Percentiles rank a stretch among this genome's conserved stretches.
Conservation (phyloP, 2,113 vertebrate genomes). For the Calypte anna region DNA sequence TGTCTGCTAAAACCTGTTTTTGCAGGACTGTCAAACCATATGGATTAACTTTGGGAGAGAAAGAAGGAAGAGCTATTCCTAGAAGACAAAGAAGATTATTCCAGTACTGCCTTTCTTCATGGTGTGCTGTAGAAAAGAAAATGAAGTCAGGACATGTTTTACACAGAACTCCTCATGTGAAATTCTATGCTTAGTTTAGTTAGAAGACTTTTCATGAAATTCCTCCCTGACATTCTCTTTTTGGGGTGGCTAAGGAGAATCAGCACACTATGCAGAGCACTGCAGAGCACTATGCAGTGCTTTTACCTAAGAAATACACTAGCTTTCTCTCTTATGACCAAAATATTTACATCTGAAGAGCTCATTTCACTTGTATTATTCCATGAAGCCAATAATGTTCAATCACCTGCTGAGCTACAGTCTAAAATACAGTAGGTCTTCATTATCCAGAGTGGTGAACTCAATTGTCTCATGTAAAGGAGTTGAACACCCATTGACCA, state of each 20-base stretch:
- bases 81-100: background rate
- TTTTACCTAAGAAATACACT: constrained; percentile 7
- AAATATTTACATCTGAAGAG: constrained; percentile 52
- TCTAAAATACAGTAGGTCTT: constrained; percentile 33
- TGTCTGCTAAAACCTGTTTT: background rate
- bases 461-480: constrained; percentile 19
- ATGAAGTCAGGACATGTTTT: background rate
- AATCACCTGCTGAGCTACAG: constrained; percentile 38
- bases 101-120: background rate
- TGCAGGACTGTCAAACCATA: background rate
- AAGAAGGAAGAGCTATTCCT: background rate
- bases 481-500: constrained; percentile 25
- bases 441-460: constrained; percentile 46
- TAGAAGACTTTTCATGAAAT: background rate
- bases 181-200: background rate
- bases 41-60: background rate
- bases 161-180: background rate
- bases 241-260: background rate
- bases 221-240: background rate
- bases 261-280: background rate
- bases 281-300: background rate
- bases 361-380: constrained; percentile 46
- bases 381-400: constrained; percentile 45
- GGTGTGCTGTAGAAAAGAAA: background rate
- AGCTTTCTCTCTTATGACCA: background rate